Evolutionary conservation across 2,797 vertebrate species (phyloP).

Genomic region (Hyperoplus immaculatus): DNA sequence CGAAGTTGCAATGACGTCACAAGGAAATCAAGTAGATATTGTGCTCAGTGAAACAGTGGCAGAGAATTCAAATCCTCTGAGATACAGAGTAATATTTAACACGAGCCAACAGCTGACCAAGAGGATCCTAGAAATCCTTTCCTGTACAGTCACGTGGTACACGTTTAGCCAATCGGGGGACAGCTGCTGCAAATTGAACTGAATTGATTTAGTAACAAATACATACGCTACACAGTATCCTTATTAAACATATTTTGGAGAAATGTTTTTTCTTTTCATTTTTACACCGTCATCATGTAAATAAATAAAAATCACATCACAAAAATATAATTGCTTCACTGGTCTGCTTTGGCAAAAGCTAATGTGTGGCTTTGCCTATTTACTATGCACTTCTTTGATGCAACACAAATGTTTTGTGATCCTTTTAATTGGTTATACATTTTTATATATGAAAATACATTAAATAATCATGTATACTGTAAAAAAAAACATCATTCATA

Average conservation of each 20-base stretch:
- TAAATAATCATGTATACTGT: neutral
- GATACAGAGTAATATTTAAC: no score
- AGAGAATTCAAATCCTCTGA: fast-evolving
- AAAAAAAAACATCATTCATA: neutral
- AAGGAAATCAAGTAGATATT: neutral
- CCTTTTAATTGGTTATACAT: neutral
- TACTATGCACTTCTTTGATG: neutral
- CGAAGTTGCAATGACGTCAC: no score
- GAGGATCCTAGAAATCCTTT: neutral
- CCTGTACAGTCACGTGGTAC: constrained; percentile 34
- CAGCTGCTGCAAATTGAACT: neutral
- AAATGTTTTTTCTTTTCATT: no score
- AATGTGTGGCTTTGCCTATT: neutral
- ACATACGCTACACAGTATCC: neutral
- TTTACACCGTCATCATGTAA: no score
- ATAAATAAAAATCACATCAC: neutral
- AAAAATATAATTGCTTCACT: neutral
- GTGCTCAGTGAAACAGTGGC: fast-evolving
- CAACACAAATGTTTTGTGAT: neutral
- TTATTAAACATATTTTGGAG: neutral
- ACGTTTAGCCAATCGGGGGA: constrained; percentile 21
- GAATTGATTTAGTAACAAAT: neutral
- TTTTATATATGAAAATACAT: no score
- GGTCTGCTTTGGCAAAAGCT: neutral
- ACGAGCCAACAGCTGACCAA: neutral